These are phyloP conservation scores for Percopsis transmontana DNA, from an alignment of 2,113 vertebrate genomes.

Conservation along the genomic window DNA sequence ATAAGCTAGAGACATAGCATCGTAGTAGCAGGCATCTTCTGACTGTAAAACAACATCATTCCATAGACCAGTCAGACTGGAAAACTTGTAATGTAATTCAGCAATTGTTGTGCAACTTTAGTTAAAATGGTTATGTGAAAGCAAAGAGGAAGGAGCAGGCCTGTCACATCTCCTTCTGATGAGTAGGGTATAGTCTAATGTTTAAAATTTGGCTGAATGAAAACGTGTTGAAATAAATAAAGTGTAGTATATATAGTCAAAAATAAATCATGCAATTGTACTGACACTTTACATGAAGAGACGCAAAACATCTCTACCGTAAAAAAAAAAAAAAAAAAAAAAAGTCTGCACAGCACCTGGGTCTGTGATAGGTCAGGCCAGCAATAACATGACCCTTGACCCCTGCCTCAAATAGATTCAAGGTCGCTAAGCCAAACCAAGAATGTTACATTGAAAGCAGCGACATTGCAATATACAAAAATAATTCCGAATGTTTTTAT, in stretches of 20 bases:
- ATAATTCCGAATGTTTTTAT: neutral
- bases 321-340: constrained; percentile 10
- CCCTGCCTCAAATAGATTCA: constrained; percentile 58
- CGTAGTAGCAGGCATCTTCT: neutral
- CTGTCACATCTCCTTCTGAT: too few species aligned
- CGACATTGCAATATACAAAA: neutral
- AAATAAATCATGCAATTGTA: too few species aligned
- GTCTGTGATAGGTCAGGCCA: constrained; percentile 50
- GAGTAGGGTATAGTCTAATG: too few species aligned
- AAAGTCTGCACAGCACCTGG: constrained; percentile 53
- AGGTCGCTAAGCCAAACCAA: constrained; percentile 43
- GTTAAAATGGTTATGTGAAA: neutral
- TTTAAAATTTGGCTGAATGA: too few species aligned
- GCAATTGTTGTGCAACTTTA: neutral
- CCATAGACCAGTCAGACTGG: neutral
- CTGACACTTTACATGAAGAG: too few species aligned
- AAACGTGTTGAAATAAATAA: too few species aligned
- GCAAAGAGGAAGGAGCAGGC: too few species aligned
- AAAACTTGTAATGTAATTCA: neutral
- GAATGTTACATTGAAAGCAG: constrained; percentile 54
- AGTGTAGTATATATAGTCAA: too few species aligned
- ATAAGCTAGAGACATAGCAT: neutral
- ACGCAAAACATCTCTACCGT: too few species aligned
- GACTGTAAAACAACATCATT: neutral
- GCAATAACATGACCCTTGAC: constrained; percentile 51